Base-by-base conservation (phyloP, 92 coral and sea anemone genomes). In the Metridium senile region DNA sequence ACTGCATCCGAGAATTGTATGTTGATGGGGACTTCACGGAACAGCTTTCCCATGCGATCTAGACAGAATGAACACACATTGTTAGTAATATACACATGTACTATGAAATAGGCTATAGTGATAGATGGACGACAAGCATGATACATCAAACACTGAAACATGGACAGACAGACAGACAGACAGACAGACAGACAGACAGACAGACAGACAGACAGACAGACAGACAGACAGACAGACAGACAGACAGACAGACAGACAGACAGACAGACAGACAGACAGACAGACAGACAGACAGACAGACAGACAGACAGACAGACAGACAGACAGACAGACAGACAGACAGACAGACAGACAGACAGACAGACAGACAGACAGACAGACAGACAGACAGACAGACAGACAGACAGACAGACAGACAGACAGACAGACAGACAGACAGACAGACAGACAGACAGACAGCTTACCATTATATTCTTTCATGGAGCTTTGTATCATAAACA, bases 401-500 rank as follows among this genome's bases (percentile, higher is more conserved):
- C 39, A 72, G 76, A 51, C 39, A 51, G 30, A 26, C n/a, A 31
- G 21, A 63, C 27, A 63, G 65, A 59, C 32, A 59, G 65, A 59
- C 31, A 21, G 32, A 22, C 30, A 1, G 28, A 59, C 0, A 23
- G 30, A 59, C 65, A 22, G 29, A 59, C 31, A 21, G 17, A 59
- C 65, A 21, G 28, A 59, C n/a, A 59, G 32, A 59, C 65, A 59
- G 65, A 59, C 65, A 21, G 65, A 59, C 65, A 62, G 53, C 95
- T 74, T 71, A 90, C 98, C 94, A 63, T 87, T 93, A 77, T 87
- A 93, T 59, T 93, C 98, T 21, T 76, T 53, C 97, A 93, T 93
- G 53, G 98, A 87, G 62, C 98, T 90, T 80, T 93, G 97, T 73
- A 93, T 79, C 98, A 93, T 93, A 76, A 90, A 90, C 53, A 93